A percentile compares a stretch with the other conserved stretches of the same genome.
Conservation (phyloP, 2,797 vertebrate species). For the Leptoclinus maculatus region DNA sequence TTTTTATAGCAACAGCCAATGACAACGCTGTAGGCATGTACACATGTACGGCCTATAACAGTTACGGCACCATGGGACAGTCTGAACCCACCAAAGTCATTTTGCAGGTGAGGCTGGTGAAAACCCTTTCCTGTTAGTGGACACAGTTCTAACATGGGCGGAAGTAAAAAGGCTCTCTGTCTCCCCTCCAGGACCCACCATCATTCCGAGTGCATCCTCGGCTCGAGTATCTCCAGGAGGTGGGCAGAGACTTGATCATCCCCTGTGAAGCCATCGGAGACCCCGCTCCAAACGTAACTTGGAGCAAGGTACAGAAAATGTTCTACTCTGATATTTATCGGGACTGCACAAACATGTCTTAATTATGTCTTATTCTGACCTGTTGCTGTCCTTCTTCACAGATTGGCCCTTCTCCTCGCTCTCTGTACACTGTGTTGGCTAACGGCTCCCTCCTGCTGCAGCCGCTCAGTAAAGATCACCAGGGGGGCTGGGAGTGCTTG, state of each 20-base stretch:
- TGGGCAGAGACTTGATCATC: slow-evolving; percentile 91
- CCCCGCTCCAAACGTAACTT: slow-evolving; percentile 89
- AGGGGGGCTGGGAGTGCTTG: slow-evolving; percentile 91
- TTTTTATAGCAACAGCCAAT: slow-evolving; percentile 89
- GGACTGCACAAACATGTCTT: background rate
- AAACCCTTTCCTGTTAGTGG: background rate
- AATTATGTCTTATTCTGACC: background rate
- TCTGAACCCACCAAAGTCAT: slow-evolving; percentile 91
- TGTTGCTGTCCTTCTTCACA: slow-evolving; percentile 57
- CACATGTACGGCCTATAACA: slow-evolving; percentile 95
- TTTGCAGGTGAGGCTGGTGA: slow-evolving; percentile 85
- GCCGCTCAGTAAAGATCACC: slow-evolving; percentile 91
- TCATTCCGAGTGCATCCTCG: slow-evolving; percentile 85
- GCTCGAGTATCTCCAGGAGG: slow-evolving; percentile 94
- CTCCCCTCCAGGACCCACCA: slow-evolving; percentile 88
- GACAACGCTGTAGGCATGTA: slow-evolving; percentile 94
- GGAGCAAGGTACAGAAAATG: slow-evolving; percentile 88
- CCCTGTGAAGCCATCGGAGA: slow-evolving; percentile 90
- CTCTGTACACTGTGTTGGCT: slow-evolving; percentile 79
- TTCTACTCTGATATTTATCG: background rate
- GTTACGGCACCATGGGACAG: slow-evolving; percentile 91
- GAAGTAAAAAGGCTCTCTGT: slow-evolving; percentile 10
- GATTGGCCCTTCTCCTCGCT: slow-evolving; percentile 85
- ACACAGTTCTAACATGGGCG: background rate
- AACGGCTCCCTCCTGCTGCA: slow-evolving; percentile 91